Conservation (phyloP, 2,797 vertebrate genomes). For the Leuciscus waleckii region DNA sequence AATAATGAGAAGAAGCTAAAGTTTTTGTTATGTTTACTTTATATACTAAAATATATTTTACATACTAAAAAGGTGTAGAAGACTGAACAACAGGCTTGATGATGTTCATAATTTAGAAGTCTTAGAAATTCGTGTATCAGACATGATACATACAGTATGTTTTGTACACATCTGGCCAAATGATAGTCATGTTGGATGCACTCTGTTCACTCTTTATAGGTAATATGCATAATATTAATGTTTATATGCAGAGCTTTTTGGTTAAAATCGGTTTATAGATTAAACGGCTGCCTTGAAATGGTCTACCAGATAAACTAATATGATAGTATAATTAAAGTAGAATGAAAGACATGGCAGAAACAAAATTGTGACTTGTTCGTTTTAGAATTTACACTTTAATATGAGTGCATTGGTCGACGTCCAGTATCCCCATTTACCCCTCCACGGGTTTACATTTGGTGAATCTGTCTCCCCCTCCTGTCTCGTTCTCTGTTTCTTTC, state of each 20-base stretch:
- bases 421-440: conserved; percentile 39
- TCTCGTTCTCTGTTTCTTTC: conserved; percentile 63
- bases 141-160: neutral
- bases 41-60: neutral
- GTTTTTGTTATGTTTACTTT: neutral
- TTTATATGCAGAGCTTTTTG: neutral
- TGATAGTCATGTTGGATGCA: neutral
- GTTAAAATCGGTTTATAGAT: neutral
- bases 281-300: neutral
- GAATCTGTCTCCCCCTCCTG: conserved; percentile 79
- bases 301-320: neutral
- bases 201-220: neutral
- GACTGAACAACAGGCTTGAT: neutral
- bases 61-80: neutral
- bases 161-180: neutral
- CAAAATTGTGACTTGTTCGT: neutral
- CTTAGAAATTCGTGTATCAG: neutral
- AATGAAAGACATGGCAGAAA: neutral
- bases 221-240: neutral
- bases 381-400: neutral
- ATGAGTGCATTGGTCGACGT: neutral
- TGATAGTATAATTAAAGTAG: neutral
- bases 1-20: neutral
- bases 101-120: neutral
- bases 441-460: conserved; percentile 47